Conservation (phyloP, 2,113 vertebrate genomes). For the Anser brachyrhynchus region DNA sequence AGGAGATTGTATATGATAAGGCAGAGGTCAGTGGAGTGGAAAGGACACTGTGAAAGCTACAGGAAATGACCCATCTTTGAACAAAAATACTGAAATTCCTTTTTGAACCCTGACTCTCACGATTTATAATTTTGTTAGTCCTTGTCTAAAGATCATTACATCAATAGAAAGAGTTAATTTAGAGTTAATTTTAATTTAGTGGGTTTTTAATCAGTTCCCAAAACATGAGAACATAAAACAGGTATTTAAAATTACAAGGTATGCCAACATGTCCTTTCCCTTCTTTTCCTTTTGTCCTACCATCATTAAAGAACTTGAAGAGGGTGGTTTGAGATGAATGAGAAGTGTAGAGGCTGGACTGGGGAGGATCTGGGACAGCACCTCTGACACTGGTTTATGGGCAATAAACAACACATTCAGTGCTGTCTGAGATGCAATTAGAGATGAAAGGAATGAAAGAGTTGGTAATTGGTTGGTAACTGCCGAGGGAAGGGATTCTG, state of each 20-base stretch:
- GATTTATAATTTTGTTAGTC: constrained; percentile 1
- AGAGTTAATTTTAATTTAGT: constrained; percentile 10
- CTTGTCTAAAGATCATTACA: not conserved
- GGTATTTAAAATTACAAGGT: not conserved
- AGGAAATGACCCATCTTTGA: constrained; percentile 58
- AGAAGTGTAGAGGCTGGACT: not conserved
- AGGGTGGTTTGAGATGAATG: not conserved
- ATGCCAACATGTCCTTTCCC: not conserved
- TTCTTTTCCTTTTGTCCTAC: not conserved
- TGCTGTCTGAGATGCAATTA: not conserved
- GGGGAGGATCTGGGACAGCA: not conserved
- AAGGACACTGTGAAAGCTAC: constrained; percentile 63
- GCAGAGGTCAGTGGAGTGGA: constrained; percentile 56
- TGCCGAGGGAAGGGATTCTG: not conserved
- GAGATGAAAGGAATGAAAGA: not conserved
- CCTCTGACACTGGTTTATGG: not conserved
- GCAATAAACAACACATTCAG: not conserved
- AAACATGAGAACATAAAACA: not conserved
- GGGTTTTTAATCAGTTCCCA: not conserved
- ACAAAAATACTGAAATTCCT: constrained; percentile 42
- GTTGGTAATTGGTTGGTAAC: not conserved
- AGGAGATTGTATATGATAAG: constrained; percentile 41
- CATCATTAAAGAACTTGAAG: not conserved
- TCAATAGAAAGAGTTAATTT: constrained; percentile 1
- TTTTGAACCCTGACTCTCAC: constrained; percentile 28